Percentiles rank a stretch among this genome's conserved stretches.
phyloP scores from a whole-genome alignment of 2,888 invertebrate genomes.

The Vannuccia rotundouncinata region DNA sequence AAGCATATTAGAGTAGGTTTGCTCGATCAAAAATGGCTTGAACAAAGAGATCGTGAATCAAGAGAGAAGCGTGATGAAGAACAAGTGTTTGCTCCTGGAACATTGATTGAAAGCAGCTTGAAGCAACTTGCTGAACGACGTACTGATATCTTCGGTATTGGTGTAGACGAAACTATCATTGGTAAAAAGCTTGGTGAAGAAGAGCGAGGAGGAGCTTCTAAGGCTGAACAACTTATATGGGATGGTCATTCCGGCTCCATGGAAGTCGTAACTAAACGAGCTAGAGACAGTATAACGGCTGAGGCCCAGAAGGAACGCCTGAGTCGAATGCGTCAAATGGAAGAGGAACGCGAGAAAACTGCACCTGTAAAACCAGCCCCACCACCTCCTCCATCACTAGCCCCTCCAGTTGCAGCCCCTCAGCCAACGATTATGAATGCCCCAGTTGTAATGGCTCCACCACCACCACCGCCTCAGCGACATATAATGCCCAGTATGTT shows the following conservation, averaged over 20 bases:
- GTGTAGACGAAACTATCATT: constrained; percentile 92
- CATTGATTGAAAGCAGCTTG: constrained; percentile 89
- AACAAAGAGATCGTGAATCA: constrained; percentile 87
- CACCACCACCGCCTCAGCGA: constrained; percentile 43
- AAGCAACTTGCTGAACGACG: constrained; percentile 92
- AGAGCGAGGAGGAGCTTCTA: constrained; percentile 17
- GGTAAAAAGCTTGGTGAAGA: constrained; percentile 69
- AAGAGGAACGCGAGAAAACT: constrained; percentile 4
- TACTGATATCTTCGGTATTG: constrained; percentile 98
- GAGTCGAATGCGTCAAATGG: neutral
- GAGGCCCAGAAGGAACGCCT: neutral
- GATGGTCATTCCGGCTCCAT: constrained; percentile 95
- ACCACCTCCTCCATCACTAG: constrained; percentile 30
- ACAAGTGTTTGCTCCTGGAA: constrained; percentile 60
- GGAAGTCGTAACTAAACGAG: constrained; percentile 86
- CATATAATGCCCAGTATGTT: constrained; percentile 43
- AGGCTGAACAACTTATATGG: constrained; percentile 87
- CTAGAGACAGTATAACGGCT: constrained; percentile 63
- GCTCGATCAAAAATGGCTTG: constrained; percentile 92
- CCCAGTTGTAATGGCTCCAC: constrained; percentile 51
- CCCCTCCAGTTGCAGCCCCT: constrained; percentile 40
- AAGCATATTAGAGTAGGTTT: constrained; percentile 79
- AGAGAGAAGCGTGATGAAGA: constrained; percentile 86
- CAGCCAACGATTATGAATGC: constrained; percentile 52
- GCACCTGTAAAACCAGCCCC: constrained; percentile 25